Evolutionary conservation across 2,888 invertebrate genomes (phyloP).

Genomic region (Athrips mouffetella): DNA sequence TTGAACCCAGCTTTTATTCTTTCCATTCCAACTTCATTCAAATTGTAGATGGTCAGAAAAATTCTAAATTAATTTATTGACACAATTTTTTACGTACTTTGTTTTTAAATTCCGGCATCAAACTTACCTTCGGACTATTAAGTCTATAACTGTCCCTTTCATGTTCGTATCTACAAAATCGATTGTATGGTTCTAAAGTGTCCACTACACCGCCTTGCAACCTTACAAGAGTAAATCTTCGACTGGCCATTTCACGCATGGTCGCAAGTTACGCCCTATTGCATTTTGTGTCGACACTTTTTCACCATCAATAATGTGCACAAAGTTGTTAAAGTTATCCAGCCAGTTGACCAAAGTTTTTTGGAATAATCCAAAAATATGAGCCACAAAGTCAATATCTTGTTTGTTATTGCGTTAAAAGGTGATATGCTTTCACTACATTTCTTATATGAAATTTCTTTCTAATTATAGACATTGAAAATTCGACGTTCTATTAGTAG

Average conservation of each 20-base stretch:
- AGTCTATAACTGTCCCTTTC: no score
- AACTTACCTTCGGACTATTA: no score
- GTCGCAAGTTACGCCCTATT: conserved; percentile 52
- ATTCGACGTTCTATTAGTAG: no score
- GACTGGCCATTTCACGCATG: conserved; percentile 57
- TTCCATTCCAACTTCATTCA: no score
- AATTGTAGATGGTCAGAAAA: no score
- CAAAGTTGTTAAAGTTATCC: background rate
- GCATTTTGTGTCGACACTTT: conserved; percentile 51
- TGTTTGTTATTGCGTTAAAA: no score
- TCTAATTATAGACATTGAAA: background rate
- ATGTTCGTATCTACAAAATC: no score
- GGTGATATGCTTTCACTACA: background rate
- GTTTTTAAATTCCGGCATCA: no score
- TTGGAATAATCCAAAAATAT: background rate
- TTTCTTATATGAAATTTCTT: background rate
- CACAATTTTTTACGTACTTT: no score
- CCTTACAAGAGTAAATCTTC: conserved; percentile 30
- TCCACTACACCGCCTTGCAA: conserved; percentile 13
- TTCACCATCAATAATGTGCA: conserved; percentile 1
- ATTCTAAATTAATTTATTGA: no score
- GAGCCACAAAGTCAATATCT: no score
- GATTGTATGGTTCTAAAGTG: background rate
- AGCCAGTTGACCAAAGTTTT: background rate
- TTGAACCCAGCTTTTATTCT: no score